These are phyloP conservation scores for Lordiphosa andalusiaca DNA, from an alignment of 2,888 invertebrate genomes.

Conservation along the genomic window DNA sequence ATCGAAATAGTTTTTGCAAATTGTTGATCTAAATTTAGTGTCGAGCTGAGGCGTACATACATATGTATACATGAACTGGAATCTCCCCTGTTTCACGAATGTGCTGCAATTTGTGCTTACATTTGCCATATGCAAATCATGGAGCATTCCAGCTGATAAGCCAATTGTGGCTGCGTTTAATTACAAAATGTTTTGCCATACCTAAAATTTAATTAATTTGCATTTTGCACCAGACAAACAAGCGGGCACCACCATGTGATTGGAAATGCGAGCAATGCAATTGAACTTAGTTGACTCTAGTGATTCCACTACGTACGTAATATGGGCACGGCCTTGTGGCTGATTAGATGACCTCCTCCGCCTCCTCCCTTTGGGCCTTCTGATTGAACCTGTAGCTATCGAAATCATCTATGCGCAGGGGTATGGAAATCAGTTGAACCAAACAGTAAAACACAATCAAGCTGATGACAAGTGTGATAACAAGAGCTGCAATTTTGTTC, in stretches of 20 bases:
- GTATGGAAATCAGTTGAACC: constrained; percentile 21
- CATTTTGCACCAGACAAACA: constrained; percentile 13
- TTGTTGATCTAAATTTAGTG: constrained; percentile 21
- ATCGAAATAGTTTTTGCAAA: constrained; percentile 7
- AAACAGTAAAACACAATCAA: constrained; percentile 19
- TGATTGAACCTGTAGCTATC: constrained; percentile 16
- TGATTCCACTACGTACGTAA: neutral
- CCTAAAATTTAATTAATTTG: constrained; percentile 51
- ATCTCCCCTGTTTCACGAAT: too few species aligned
- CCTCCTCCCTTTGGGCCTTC: constrained; percentile 1
- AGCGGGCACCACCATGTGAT: neutral
- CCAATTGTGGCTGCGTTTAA: constrained; percentile 33
- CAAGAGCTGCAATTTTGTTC: neutral
- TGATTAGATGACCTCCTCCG: constrained; percentile 22
- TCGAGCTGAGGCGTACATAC: too few species aligned
- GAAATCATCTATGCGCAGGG: constrained; percentile 31
- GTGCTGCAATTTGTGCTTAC: too few species aligned
- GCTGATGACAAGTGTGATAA: constrained; percentile 15
- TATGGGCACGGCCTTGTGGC: constrained; percentile 4
- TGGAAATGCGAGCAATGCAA: constrained; percentile 17
- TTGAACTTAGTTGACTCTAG: constrained; percentile 9
- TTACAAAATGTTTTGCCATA: constrained; percentile 22
- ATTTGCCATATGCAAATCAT: neutral
- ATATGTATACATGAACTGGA: too few species aligned
- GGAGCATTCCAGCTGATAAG: constrained; percentile 13